A percentile compares a stretch with the other conserved stretches of the same genome.
These are phyloP conservation scores for Euwallacea similis DNA, from an alignment of 1,140 invertebrate species.

Conservation along the genomic window DNA sequence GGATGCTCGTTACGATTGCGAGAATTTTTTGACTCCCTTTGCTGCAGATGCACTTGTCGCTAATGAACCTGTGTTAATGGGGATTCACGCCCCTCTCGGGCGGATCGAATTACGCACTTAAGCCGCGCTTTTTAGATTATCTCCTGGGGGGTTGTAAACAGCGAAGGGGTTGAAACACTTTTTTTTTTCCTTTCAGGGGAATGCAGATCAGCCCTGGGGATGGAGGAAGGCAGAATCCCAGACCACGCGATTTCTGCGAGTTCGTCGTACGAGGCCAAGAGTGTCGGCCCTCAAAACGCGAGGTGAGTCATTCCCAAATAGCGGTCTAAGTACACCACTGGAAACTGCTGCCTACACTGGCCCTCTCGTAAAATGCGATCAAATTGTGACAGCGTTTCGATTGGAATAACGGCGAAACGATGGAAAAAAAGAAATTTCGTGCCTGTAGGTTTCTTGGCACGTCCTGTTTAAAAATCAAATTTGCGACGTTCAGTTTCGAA, in stretches of 20 bases:
- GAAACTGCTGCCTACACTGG: too few relatives aligned
- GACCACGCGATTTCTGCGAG: conserved; percentile 84
- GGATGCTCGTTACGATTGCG: neutral
- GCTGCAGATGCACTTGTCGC: conserved; percentile 14
- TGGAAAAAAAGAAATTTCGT: too few relatives aligned
- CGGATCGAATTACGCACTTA: conserved; percentile 31
- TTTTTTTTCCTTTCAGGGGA: conserved; percentile 46
- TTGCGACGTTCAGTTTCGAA: too few relatives aligned
- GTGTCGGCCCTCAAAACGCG: conserved; percentile 87
- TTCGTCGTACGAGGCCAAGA: conserved; percentile 87
- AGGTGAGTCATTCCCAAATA: conserved; percentile 73
- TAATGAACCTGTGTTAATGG: conserved; percentile 30
- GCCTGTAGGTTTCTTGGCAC: too few relatives aligned
- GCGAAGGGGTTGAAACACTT: neutral
- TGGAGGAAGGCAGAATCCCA: conserved; percentile 87
- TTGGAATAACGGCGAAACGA: too few relatives aligned
- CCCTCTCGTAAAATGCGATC: too few relatives aligned
- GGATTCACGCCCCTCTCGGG: conserved; percentile 7
- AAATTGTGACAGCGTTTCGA: too few relatives aligned
- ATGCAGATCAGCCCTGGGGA: conserved; percentile 81
- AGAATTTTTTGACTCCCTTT: neutral
- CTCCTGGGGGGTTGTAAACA: conserved; percentile 1
- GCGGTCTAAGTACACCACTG: too few relatives aligned
- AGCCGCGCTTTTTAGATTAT: conserved; percentile 30
- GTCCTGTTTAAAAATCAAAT: too few relatives aligned